Base-by-base conservation (phyloP, 1,140 invertebrate genomes). In the Papilio glaucus region DNA sequence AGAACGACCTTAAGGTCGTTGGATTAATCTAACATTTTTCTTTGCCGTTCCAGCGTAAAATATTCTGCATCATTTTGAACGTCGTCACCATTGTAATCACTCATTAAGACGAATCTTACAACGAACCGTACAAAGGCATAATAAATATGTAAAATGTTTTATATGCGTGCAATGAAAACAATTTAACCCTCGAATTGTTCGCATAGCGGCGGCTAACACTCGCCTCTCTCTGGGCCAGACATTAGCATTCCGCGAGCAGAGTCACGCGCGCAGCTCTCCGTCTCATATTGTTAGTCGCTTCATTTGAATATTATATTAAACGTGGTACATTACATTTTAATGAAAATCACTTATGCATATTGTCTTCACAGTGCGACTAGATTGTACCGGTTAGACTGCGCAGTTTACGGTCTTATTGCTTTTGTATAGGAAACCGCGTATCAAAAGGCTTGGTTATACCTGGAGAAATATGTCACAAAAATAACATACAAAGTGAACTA, bases 281-380 rank as follows among this genome's bases (percentile, higher is more conserved):
- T 69, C 73, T 62, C 72, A 73, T 71, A 76, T 73, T 69, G 69
- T 74, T 71, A 71, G 63, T 60, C 76, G 73, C 71, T 75, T 74
- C 72, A 87, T 87, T 87, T 85, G 85, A 87, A 87, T 87, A 87
- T 85, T 85, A 85, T 87, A 87, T 87, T 87, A 85, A 87, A 85
- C 45, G 41, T 53, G 63, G 68, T 61, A 73, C 45, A 76, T 67
- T 53, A 53, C 29, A 57, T 24, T 57, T 57, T 57, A 57, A 57
- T 57, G 49, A 24, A 57, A 26, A 57, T 57, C 49, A 57, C 49
- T 57, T 57, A 49, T 49, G 49, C 49, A 57, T 18, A 10, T 21
- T 24, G 21, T 57, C 9, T 24, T 57, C 3, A 57, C 29, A 33
- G 29, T 33, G 6, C 29, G 2, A 6, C 29, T 33, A 33, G n/a